Evolutionary conservation across 2,113 vertebrate species (phyloP), one percentile per base, ranked within the genome.

Genomic region (Benitochromis conjunctus): DNA sequence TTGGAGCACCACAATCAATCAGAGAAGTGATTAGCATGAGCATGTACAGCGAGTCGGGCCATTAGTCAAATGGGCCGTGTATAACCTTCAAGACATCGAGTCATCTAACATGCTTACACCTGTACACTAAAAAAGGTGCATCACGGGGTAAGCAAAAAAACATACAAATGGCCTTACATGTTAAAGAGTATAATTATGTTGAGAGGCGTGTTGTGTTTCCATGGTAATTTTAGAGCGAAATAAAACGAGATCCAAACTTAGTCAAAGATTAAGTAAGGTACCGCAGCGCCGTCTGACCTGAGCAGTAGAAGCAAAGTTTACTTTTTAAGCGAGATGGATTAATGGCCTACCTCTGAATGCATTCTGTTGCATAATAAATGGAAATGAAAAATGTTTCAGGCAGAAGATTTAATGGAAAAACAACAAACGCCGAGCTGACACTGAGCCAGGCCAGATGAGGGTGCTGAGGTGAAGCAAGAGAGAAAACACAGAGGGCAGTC

Each of bases 11-110:
- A 82, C 82, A 88, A 94, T 96, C 91, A 94, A 95, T 95, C 94
- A 93, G 82, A 86, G 82, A 88, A 93, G 92, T 95, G 93, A 96
- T 95, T 94, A 95, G 89, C 88, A 91, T 92, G 90, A 92, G 91
- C 90, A 89, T 91, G 92, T 92, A 91, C 85, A 85, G 85, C 91
- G 91, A 84, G 90, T 62, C 10, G 79, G 91, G 84, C 84, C 93
- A 95, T 96, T 94, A 94, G 92, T 94, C 88, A 91, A 92, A 87
- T 85, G 87, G 76, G 88, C 86, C 80, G 88, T 85, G 88, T 86
- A 24, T 91, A 93, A 93, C 93, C 94, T 94, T 93, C 83, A 82
- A 86, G 83, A 90, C 88, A 66, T 91, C 56, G 3, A 79, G 76
- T 88, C 38, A 83, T 82, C 48, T 76, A 19, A 58, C 13, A 7